Conservation (phyloP, 2,888 invertebrate species). For the Encarsia formosa region DNA sequence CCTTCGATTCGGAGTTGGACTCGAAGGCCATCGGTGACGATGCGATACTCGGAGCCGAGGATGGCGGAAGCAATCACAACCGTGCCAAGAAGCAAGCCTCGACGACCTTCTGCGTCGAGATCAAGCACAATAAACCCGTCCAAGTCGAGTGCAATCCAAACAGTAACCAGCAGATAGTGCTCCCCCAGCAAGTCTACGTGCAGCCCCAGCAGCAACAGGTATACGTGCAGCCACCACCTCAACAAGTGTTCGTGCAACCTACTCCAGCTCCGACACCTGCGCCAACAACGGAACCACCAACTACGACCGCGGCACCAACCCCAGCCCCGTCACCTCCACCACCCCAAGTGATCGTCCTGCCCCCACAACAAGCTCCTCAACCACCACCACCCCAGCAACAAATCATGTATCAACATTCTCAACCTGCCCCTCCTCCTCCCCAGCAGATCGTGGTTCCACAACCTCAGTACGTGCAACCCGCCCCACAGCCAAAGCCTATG, state of each 20-base stretch:
- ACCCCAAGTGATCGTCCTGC: background rate
- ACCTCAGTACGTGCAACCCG: too few species aligned
- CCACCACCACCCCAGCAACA: too few species aligned
- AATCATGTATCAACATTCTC: too few species aligned
- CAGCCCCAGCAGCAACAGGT: background rate
- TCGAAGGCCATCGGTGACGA: slow-evolving; percentile 2
- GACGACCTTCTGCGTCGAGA: slow-evolving; percentile 24
- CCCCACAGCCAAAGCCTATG: too few species aligned
- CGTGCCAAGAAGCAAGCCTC: slow-evolving; percentile 23
- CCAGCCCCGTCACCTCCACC: background rate
- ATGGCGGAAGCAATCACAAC: slow-evolving; percentile 7
- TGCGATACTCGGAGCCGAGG: slow-evolving; percentile 2
- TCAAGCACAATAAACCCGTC: slow-evolving; percentile 17
- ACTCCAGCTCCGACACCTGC: background rate
- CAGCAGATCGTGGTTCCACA: too few species aligned
- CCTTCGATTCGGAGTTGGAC: background rate
- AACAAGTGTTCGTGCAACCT: background rate
- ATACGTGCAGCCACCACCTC: background rate
- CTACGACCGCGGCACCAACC: background rate
- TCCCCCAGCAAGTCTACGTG: background rate
- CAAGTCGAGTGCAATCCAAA: slow-evolving; percentile 23
- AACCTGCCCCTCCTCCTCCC: too few species aligned
- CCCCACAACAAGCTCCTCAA: too few species aligned
- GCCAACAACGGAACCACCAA: background rate
- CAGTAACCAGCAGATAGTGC: background rate